Conservation (phyloP, 2,888 invertebrate species). For the Stictocephala bisonia region DNA sequence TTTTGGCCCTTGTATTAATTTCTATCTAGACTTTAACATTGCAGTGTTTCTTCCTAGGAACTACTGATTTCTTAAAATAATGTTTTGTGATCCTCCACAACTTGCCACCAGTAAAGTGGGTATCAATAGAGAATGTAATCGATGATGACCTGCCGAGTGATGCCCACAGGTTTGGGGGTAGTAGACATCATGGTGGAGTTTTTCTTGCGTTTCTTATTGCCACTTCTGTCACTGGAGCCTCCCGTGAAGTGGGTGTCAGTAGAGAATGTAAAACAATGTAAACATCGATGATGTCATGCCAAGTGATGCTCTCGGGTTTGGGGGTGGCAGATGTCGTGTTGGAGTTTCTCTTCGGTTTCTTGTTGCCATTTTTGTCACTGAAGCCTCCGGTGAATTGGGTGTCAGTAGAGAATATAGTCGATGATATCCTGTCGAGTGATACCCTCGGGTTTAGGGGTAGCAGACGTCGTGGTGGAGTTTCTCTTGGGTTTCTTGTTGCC, state of each 20-base stretch:
- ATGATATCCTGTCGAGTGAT: slow-evolving; percentile 16
- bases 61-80: too few species aligned
- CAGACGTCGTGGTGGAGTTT: not conserved
- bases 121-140: slow-evolving; percentile 19
- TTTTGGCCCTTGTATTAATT: too few species aligned
- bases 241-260: slow-evolving; percentile 28
- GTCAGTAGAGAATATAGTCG: slow-evolving; percentile 18
- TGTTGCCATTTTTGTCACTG: too few species aligned
- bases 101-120: too few species aligned
- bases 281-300: slow-evolving; percentile 50
- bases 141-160: slow-evolving; percentile 11
- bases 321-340: too few species aligned
- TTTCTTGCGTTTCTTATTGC: not conserved
- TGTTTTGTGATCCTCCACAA: too few species aligned
- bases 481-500: slow-evolving; percentile 5
- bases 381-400: too few species aligned
- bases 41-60: too few species aligned
- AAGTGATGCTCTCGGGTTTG: slow-evolving; percentile 66
- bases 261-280: too few species aligned
- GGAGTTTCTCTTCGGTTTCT: slow-evolving; percentile 16
- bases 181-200: not conserved
- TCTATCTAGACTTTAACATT: too few species aligned
- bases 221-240: not conserved
- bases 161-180: too few species aligned
- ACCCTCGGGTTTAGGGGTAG: too few species aligned